These are phyloP conservation scores for Tetrapedia diversipes DNA, from an alignment of 2,888 invertebrate genomes.

Conservation along the genomic window DNA sequence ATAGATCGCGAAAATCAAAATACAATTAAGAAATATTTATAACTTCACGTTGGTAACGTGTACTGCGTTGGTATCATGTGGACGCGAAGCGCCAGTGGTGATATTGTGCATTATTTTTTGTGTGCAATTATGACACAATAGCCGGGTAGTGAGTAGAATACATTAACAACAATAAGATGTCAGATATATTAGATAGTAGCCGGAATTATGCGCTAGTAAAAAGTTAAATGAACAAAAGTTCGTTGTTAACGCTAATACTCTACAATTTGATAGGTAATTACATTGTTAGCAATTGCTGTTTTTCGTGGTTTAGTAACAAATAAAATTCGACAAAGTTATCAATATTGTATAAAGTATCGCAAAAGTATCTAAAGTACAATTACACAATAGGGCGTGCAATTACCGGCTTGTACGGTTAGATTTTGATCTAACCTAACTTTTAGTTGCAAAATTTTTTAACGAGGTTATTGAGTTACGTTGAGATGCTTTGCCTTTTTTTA, in stretches of 20 bases:
- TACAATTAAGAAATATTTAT: neutral
- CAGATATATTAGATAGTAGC: conserved; percentile 37
- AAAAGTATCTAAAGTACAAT: neutral
- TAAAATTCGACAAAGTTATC: neutral
- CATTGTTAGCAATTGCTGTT: conserved; percentile 10
- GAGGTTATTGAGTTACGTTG: conserved; percentile 40
- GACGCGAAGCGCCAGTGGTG: conserved; percentile 34
- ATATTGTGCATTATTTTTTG: conserved; percentile 41
- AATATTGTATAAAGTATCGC: neutral
- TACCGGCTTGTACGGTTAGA: conserved; percentile 37
- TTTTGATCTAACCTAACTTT: conserved; percentile 47
- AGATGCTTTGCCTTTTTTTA: conserved; percentile 40
- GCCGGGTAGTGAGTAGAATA: conserved; percentile 51
- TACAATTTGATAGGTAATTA: conserved; percentile 42
- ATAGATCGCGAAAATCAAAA: neutral
- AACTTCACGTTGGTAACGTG: conserved; percentile 18
- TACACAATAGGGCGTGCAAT: neutral
- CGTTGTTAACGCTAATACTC: conserved; percentile 37
- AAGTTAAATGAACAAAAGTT: conserved; percentile 41
- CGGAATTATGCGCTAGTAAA: conserved; percentile 33
- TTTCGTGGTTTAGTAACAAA: neutral
- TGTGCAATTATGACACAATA: conserved; percentile 39
- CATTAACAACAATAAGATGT: conserved; percentile 47
- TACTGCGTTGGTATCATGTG: conserved; percentile 29
- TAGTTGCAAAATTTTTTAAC: conserved; percentile 15